phyloP scores from a whole-genome alignment of 2,888 invertebrate genomes.

The Drosophila pseudotalamancana region DNA sequence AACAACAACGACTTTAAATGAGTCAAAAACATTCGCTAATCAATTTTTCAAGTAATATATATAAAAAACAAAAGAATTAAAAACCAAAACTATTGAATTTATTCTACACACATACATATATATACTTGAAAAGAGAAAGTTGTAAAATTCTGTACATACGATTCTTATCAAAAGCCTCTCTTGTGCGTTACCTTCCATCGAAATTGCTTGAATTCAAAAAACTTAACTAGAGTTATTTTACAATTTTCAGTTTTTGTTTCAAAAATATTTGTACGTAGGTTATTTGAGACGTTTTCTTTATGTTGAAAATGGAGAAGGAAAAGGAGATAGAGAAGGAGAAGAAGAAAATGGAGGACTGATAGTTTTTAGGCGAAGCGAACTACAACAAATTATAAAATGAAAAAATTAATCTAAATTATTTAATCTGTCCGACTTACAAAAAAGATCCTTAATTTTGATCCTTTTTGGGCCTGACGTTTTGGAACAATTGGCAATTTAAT shows the following conservation, averaged over 20 bases:
- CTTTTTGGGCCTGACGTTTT: not conserved
- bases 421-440: slow-evolving; percentile 10
- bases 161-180: not conserved
- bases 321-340: no score
- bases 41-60: slow-evolving; percentile 23
- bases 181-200: not conserved
- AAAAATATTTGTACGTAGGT: no score
- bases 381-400: slow-evolving; percentile 11
- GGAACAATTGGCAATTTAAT: slow-evolving; percentile 31
- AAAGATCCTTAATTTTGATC: not conserved
- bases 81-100: slow-evolving; percentile 36
- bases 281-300: no score
- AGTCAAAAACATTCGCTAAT: slow-evolving; percentile 21
- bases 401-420: slow-evolving; percentile 3
- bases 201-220: slow-evolving; percentile 5
- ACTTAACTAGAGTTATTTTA: slow-evolving; percentile 14
- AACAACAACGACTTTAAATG: slow-evolving; percentile 2
- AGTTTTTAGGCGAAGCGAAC: slow-evolving; percentile 60
- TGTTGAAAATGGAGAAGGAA: slow-evolving; percentile 32
- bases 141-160: slow-evolving; percentile 32
- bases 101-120: slow-evolving; percentile 9
- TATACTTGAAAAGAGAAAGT: not conserved
- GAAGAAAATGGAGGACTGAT: no score
- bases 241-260: no score
- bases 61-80: no score